Evolutionary conservation across 2,888 invertebrate genomes (phyloP).

Genomic region (Andrena bicolor): DNA sequence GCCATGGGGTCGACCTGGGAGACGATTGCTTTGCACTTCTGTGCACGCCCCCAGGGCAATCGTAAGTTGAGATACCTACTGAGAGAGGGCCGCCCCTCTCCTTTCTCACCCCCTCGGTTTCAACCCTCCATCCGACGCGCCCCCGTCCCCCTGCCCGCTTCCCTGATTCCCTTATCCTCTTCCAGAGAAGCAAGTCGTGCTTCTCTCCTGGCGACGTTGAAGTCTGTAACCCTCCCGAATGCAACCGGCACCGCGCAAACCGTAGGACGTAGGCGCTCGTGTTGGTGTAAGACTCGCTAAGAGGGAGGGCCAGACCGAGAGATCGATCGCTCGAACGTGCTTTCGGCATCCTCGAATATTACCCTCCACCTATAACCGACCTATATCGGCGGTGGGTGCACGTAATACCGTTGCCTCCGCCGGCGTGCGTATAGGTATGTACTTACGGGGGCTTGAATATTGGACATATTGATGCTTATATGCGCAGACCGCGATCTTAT

Average conservation of each 20-base stretch:
- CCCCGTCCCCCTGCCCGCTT: not conserved
- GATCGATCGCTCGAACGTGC: constrained; percentile 76
- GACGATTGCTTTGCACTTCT: constrained; percentile 76
- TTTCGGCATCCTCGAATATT: constrained; percentile 74
- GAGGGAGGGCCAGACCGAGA: constrained; percentile 55
- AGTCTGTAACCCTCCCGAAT: constrained; percentile 60
- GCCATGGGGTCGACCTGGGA: constrained; percentile 69
- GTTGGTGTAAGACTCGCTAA: constrained; percentile 61
- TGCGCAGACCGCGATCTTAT: constrained; percentile 22
- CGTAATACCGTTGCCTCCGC: constrained; percentile 57
- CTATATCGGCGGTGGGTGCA: constrained; percentile 52
- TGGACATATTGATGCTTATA: constrained; percentile 53
- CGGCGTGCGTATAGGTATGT: constrained; percentile 56
- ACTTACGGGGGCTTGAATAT: constrained; percentile 51
- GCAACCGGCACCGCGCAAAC: constrained; percentile 66
- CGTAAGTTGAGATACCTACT: constrained; percentile 75
- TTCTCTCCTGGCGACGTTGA: constrained; percentile 64
- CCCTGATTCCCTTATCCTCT: constrained; percentile 33
- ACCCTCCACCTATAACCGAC: constrained; percentile 71
- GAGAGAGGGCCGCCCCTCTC: constrained; percentile 51
- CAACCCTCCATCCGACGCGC: not conserved
- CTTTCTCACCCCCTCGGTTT: constrained; percentile 12
- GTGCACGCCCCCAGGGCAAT: constrained; percentile 75
- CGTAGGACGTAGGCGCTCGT: constrained; percentile 46
- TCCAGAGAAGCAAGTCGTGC: constrained; percentile 40